Conservation (phyloP, 64 coral and sea anemone genomes). For the Actinia equina region DNA sequence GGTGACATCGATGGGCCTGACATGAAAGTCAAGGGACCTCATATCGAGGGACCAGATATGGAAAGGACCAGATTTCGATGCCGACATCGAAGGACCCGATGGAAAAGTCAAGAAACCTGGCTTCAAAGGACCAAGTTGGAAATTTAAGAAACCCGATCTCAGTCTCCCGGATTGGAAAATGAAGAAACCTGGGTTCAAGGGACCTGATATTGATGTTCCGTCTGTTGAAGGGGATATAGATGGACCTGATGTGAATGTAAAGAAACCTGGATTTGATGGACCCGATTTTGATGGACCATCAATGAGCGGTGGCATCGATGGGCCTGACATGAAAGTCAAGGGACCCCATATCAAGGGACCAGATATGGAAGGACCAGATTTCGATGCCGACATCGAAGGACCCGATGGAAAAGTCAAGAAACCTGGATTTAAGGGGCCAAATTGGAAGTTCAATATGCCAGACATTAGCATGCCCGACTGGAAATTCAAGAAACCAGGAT, state of each 20-base stretch:
- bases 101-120: neutral
- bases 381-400: neutral
- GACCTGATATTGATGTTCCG: neutral
- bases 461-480: slow-evolving; percentile 8
- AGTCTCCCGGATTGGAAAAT: slow-evolving; percentile 5
- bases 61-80: slow-evolving; percentile 17
- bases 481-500: slow-evolving; percentile 6
- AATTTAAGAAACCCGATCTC: slow-evolving; percentile 23
- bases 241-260: slow-evolving; percentile 11
- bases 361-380: neutral
- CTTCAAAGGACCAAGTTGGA: slow-evolving; percentile 21
- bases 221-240: neutral
- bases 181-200: neutral
- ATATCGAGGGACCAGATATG: slow-evolving; percentile 9
- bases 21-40: neutral
- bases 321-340: slow-evolving; percentile 6
- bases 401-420: neutral
- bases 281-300: neutral
- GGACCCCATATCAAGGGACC: neutral
- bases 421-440: slow-evolving; percentile 8
- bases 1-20: neutral
- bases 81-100: neutral
- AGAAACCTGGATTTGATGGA: neutral
- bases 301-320: neutral
- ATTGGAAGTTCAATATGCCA: slow-evolving; percentile 16